Evolutionary conservation across 2,797 vertebrate genomes (phyloP), one percentile per base, ranked within the genome.

Genomic region (Pantherophis vulpinus): DNA sequence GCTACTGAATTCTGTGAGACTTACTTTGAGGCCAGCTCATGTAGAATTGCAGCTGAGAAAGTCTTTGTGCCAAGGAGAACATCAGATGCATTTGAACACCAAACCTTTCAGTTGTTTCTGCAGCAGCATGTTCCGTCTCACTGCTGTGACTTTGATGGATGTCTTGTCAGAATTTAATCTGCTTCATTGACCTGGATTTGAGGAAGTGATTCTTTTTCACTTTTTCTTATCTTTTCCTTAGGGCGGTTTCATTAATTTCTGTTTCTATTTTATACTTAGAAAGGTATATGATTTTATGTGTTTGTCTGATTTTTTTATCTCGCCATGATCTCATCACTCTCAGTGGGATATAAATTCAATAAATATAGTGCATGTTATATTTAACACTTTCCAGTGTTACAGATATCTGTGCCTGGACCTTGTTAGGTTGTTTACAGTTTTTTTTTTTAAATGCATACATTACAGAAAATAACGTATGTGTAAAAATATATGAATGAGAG

Each of bases 161-260:
- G 93, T 93, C 1, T 0, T 97, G 96, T 97, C 97, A 97, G 94
- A 95, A 95, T 96, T 97, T 97, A 93, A 95, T 97, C 97, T 98
- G 95, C 97, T 98, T 94, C 93, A 91, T 94, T 96, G 94, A 95
- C 94, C 94, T 54, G 58, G 61, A 96, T 91, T 86, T 59, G 42
- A 47, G 32, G 96, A 91, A 47, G 92, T 92, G 88, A 5, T 93
- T 66, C 91, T 61, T 42, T 16, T 13, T 25, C 16, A 10, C 70
- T 54, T 89, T 90, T 91, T 95, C 94, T 93, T 94, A 88, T 91
- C 90, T 89, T 92, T 96, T 94, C 95, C 93, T 91, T 93, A 94
- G 90, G 61, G 95, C 93, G 91, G 90, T 91, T 86, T 97, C 96
- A 97, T 97, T 97, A 95, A 61, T 86, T 47, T 86, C 29, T 59